Evolutionary conservation across 2,797 vertebrate genomes (phyloP).

Genomic region (Intellagama lesueurii): DNA sequence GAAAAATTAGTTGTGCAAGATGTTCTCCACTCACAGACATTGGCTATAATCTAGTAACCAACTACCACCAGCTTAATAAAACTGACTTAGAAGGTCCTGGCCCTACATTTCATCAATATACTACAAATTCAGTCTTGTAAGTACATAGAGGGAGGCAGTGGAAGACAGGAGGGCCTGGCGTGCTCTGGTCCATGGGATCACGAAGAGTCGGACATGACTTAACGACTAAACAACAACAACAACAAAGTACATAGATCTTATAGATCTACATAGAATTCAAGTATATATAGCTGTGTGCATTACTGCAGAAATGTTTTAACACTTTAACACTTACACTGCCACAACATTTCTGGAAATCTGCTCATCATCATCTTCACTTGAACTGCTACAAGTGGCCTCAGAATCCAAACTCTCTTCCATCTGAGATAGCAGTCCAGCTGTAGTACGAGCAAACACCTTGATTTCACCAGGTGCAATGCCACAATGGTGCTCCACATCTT

Average conservation of each 20-base stretch:
- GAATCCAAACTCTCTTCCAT: slow-evolving; percentile 89
- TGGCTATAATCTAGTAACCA: slow-evolving; percentile 12
- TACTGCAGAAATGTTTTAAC: slow-evolving; percentile 61
- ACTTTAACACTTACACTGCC: slow-evolving; percentile 87
- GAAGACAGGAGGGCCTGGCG: too few relatives aligned
- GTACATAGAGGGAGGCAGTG: too few relatives aligned
- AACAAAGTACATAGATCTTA: neutral
- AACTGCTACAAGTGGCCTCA: slow-evolving; percentile 93
- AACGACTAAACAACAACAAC: too few relatives aligned
- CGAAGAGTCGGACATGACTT: too few relatives aligned
- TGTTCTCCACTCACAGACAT: neutral
- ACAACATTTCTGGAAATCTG: slow-evolving; percentile 68
- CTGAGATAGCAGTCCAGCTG: slow-evolving; percentile 80
- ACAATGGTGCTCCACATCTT: slow-evolving; percentile 63
- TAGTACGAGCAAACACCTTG: slow-evolving; percentile 78
- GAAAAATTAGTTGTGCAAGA: neutral
- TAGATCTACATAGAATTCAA: neutral
- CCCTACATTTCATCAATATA: slow-evolving; percentile 35
- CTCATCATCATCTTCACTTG: slow-evolving; percentile 87
- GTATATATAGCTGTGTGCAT: neutral
- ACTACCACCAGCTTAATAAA: neutral
- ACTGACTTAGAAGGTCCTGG: slow-evolving; percentile 32
- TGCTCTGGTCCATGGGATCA: too few relatives aligned
- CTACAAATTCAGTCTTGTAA: neutral
- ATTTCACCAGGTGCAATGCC: slow-evolving; percentile 76